phyloP scores from a whole-genome alignment of 2,113 vertebrate species.

The Gyps fulvus region DNA sequence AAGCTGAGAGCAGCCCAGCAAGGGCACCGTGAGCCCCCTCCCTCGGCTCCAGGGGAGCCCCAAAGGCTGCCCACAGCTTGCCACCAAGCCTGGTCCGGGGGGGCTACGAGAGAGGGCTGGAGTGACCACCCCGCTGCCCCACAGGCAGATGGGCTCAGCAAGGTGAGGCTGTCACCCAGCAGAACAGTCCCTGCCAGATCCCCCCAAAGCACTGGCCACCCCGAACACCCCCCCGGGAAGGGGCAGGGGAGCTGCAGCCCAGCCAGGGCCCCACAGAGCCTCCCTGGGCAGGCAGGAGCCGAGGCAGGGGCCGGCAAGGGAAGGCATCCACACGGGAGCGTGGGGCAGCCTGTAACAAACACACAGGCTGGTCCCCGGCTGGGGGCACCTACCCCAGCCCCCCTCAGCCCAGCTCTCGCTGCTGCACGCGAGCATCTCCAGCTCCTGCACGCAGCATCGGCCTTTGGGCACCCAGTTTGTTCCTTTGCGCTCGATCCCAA shows the following conservation, averaged over 20 bases:
- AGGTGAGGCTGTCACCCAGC: neutral
- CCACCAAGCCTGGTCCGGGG: too few species aligned
- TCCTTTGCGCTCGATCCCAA: neutral
- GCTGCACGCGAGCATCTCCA: neutral
- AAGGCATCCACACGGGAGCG: accelerated
- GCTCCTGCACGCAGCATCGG: neutral
- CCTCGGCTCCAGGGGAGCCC: neutral
- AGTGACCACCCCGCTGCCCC: neutral
- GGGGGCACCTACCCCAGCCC: neutral
- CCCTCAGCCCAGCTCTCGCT: neutral
- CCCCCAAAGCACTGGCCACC: neutral
- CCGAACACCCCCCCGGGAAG: neutral
- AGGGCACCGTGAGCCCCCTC: neutral
- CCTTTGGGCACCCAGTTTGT: neutral
- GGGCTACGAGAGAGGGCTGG: neutral
- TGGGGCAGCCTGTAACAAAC: neutral
- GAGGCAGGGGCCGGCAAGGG: neutral
- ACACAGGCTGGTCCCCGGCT: neutral
- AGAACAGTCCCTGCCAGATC: neutral
- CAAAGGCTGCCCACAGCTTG: neutral
- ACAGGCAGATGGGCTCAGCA: accelerated
- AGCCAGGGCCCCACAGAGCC: neutral
- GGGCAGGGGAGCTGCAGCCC: neutral
- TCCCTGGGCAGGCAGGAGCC: neutral
- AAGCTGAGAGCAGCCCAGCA: neutral